Evolutionary conservation across 2,113 vertebrate genomes (phyloP).

Genomic region (Hippoglossus stenolepis): DNA sequence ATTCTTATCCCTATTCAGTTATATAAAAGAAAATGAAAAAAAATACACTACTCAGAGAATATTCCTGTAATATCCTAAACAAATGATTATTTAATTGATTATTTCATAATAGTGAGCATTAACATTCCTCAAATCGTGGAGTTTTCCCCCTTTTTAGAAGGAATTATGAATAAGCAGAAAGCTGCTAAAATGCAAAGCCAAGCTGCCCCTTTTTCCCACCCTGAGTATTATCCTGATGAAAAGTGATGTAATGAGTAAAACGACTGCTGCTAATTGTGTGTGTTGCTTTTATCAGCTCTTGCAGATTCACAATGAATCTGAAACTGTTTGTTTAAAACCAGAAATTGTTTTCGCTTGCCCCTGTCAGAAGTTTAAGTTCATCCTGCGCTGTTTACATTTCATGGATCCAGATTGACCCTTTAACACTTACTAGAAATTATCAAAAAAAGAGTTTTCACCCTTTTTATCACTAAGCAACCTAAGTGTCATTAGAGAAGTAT

Average conservation of each 20-base stretch:
- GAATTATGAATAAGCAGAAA: slow-evolving; percentile 28
- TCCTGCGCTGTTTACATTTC: not conserved
- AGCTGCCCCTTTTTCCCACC: not conserved
- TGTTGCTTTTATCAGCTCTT: slow-evolving; percentile 45
- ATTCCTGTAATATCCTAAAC: not conserved
- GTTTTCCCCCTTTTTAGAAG: not conserved
- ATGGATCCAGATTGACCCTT: not conserved
- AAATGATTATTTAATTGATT: slow-evolving; percentile 5
- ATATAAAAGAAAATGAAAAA: slow-evolving; percentile 18
- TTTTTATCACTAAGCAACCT: slow-evolving; percentile 7
- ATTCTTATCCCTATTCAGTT: slow-evolving; percentile 9
- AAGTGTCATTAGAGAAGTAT: slow-evolving; percentile 12
- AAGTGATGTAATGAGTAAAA: slow-evolving; percentile 26
- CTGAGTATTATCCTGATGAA: slow-evolving; percentile 39
- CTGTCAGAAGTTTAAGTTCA: not conserved
- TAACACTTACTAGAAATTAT: too few relatives aligned
- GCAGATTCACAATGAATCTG: slow-evolving; percentile 8
- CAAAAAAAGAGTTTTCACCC: not conserved
- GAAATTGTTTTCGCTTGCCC: not conserved
- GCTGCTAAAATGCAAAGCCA: slow-evolving; percentile 24
- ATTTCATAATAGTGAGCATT: slow-evolving; percentile 1
- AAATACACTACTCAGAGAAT: not conserved
- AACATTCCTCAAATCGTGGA: not conserved
- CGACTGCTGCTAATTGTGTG: slow-evolving; percentile 27
- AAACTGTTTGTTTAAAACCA: slow-evolving; percentile 38